Base-by-base conservation (phyloP, 2,888 invertebrate species). In the Baronia brevicornis region DNA sequence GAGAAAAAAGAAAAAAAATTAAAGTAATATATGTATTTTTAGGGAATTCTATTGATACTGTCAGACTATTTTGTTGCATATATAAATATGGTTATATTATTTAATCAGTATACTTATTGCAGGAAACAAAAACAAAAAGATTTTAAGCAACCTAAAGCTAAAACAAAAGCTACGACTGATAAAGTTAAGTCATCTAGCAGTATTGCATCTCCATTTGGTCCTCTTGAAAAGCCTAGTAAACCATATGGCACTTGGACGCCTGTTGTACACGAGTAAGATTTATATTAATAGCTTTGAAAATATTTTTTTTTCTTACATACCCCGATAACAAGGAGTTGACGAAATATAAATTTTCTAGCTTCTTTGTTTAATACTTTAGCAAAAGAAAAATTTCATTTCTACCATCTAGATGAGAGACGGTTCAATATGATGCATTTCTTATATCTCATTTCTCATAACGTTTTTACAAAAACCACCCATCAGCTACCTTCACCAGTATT, bases 161-260 rank as follows among this genome's bases (percentile, higher is more conserved):
- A 59, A 68, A 88, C 84, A 85, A 86, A 45, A 52, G 85, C 55
- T 66, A 72, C 51, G 55, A 84, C 54, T 61, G 84, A 39, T 51
- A 86, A 58, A 74, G 50, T 59, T 2, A 55, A 57, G 3, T 47
- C 59, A 1, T 26, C 44, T 0, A 21, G 43, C 1, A 44, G 29
- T n/a, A 44, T 28, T 5, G 14, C 41, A 17, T 28, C 43, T 6
- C 46, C 54, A 15, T 72, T 60, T 28, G 87, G 90, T 21, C 89
- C 90, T 1, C 53, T 60, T 9, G 86, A 88, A 1, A 86, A 86
- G 12, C 86, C 85, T 37, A 84, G 82, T 1, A 87, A 89, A 42
- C 91, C 92, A 1, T 93, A 92, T 54, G 94, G 94, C 3, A 77
- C 87, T n/a, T 94, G 94, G 94, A 86, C 88, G 51, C 84, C 88